Evolutionary conservation across 2,888 invertebrate genomes (phyloP).

Genomic region (Nemotelus nigrinus): DNA sequence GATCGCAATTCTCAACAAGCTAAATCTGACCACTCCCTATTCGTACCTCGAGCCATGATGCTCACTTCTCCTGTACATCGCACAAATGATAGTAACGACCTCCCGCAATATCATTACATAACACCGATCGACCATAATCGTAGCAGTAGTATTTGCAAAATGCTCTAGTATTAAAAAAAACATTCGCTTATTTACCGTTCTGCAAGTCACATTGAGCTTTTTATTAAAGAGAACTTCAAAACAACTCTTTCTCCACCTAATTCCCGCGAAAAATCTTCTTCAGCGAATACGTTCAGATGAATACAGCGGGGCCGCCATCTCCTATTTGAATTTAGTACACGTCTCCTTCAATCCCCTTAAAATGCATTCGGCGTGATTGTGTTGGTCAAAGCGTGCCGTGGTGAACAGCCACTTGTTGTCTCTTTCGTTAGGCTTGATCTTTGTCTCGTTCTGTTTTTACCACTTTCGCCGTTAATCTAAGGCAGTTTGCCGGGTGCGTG

Average conservation of each 20-base stretch:
- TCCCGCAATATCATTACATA: neutral
- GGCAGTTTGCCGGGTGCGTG: constrained; percentile 33
- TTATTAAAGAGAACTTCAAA: too few relatives aligned
- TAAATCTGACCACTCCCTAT: too few relatives aligned
- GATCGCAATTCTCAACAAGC: too few relatives aligned
- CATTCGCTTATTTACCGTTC: too few relatives aligned
- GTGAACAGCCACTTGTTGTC: constrained; percentile 39
- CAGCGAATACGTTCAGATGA: neutral
- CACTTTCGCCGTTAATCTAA: constrained; percentile 47
- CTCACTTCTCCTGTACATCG: neutral
- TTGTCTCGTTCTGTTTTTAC: constrained; percentile 32
- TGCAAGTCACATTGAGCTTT: too few relatives aligned
- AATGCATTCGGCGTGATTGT: neutral
- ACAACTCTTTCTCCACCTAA: too few relatives aligned
- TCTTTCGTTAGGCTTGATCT: neutral
- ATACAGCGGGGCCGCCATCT: neutral
- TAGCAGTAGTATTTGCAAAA: constrained; percentile 8
- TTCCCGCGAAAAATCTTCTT: too few relatives aligned
- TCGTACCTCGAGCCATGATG: neutral
- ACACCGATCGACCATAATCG: neutral
- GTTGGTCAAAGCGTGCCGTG: neutral
- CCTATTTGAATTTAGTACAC: constrained; percentile 12
- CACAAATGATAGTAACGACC: constrained; percentile 1
- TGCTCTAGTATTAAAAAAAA: neutral
- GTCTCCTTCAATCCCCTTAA: neutral